Evolutionary conservation across 2,888 invertebrate genomes (phyloP), one percentile per base, ranked within the genome.

Genomic region (Rosalia funebris): DNA sequence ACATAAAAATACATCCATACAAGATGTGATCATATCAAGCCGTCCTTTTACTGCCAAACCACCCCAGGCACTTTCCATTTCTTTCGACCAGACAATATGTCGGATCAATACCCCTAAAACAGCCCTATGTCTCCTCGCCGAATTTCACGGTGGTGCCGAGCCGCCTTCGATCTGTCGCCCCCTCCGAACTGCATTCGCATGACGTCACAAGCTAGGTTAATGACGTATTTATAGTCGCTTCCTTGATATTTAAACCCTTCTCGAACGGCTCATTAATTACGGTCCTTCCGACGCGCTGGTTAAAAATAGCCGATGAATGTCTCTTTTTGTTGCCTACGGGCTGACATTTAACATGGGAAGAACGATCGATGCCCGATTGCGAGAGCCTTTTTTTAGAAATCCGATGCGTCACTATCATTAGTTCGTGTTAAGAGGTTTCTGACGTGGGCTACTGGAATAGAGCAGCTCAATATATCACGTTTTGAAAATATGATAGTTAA

Each of bases 211-310:
- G 39, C 14, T 25, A n/a, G 9, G 31, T 14, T 37, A 52, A 32
- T 61, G 60, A 57, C 60, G 57, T 60, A 60, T 61, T 61, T 57
- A 57, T 54, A 57, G 53, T 17, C 39, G 37, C 56, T 41, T 47
- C 39, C 60, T 47, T 52, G 31, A 34, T 41, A 52, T 41, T 20
- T 39, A 47, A 39, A 39, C 57, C 48, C 54, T 57, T 57, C 39
- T 25, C 37, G 16, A 39, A 53, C 39, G 46, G 46, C 46, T 53
- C 61, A 61, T 61, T 47, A 61, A 57, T 61, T 53, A 57, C 47
- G 20, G 47, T 42, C 34, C 54, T 62, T 62, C 61, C 54, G 61
- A 62, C 61, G 44, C 39, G 46, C 32, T 32, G 17, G 17, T 20
- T 39, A 48, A 44, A 57, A 62, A 62, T 62, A 62, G 34, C 48